Evolutionary conservation across 2,888 invertebrate species (phyloP).

Genomic region (Lepidonotus clava): DNA sequence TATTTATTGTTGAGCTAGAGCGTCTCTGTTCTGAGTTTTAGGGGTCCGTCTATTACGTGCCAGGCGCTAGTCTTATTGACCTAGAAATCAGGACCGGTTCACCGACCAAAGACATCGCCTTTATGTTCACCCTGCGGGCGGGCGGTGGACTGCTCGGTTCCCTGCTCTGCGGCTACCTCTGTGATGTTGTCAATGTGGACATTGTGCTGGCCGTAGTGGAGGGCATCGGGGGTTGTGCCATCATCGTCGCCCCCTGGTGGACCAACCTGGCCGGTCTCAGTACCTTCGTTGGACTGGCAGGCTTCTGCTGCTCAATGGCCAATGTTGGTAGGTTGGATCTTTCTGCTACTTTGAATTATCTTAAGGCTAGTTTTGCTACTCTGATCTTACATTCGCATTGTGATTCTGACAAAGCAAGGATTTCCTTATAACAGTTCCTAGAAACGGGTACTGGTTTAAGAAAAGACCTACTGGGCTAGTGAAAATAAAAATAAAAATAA

Average conservation of each 20-base stretch:
- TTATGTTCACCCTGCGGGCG: constrained; percentile 29
- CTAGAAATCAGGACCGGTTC: constrained; percentile 15
- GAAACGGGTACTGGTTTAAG: too few relatives aligned
- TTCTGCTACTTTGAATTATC: too few relatives aligned
- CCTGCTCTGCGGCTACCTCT: not conserved
- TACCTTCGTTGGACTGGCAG: not conserved
- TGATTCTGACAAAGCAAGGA: too few relatives aligned
- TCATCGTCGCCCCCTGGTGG: constrained; percentile 10
- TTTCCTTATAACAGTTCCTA: too few relatives aligned
- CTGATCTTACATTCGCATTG: too few relatives aligned
- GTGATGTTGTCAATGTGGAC: not conserved
- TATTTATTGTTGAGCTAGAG: not conserved
- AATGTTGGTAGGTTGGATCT: constrained; percentile 44
- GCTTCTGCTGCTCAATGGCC: not conserved
- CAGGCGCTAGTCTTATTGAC: constrained; percentile 34
- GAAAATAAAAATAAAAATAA: too few relatives aligned
- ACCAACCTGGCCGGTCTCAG: not conserved
- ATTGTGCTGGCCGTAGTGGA: not conserved
- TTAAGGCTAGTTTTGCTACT: too few relatives aligned
- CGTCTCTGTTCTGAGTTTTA: not conserved
- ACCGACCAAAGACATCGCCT: not conserved
- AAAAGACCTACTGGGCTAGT: too few relatives aligned
- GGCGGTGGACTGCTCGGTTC: not conserved
- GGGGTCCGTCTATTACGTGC: not conserved
- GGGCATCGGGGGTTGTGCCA: not conserved